Conservation (phyloP, 2,797 vertebrate genomes). For the Phrynocephalus guinanensis region DNA sequence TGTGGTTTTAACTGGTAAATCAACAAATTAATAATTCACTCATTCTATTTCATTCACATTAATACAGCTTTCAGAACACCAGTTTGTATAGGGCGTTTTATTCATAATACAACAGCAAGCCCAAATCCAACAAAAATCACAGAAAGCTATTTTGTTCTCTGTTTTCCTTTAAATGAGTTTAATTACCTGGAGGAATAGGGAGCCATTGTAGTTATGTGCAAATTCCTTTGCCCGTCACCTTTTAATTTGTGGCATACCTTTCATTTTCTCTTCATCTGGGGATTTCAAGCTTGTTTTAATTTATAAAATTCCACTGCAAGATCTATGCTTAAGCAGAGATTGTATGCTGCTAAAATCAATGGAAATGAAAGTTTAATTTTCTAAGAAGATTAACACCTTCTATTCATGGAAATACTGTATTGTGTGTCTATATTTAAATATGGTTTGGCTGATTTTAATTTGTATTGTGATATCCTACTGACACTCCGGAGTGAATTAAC, state of each 20-base stretch:
- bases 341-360: conserved; percentile 45
- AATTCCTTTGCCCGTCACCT: conserved; percentile 32
- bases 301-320: conserved; percentile 42
- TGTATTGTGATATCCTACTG: neutral
- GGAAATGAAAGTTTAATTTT: conserved; percentile 45
- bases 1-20: neutral
- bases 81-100: conserved; percentile 9
- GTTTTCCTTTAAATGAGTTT: conserved; percentile 37
- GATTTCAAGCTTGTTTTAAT: conserved; percentile 54
- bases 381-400: conserved; percentile 26
- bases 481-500: conserved; percentile 8
- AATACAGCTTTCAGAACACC: conserved; percentile 5
- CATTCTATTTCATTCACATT: neutral
- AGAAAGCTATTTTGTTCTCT: conserved; percentile 6
- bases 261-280: conserved; percentile 35
- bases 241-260: conserved; percentile 50
- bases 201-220: neutral
- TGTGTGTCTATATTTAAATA: conserved; percentile 41
- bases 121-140: neutral
- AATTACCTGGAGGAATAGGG: conserved; percentile 26
- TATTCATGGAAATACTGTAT: conserved; percentile 25
- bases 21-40: neutral
- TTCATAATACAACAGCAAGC: conserved; percentile 1
- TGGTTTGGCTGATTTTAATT: neutral
- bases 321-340: conserved; percentile 20